Base-by-base conservation (phyloP, 2,888 invertebrate species). In the Aleiodes testaceus region DNA sequence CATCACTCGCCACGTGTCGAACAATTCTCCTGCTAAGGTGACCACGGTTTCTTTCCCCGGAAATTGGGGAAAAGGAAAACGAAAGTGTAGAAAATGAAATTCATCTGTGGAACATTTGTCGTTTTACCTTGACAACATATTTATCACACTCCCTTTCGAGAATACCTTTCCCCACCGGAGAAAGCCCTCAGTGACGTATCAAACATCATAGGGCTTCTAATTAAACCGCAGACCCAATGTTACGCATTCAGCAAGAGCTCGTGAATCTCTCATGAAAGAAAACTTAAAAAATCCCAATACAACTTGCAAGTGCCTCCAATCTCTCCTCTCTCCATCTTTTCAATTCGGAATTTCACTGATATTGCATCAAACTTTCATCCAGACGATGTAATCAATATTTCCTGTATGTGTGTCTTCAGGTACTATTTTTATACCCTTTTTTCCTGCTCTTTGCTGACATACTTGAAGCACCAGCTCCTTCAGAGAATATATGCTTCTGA, bases 171-270 rank as follows among this genome's bases (percentile, higher is more conserved):
- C 42, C 65, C 49, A 22, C 20, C 22, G 6, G 45, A 52, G 52
- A 36, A 64, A 69, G 26, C 69, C 63, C 63, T 63, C 52, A 20
- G 22, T 42, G 44, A 44, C 52, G 44, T 63, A 64, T 64, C 30
- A 36, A 45, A 53, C n/a, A n/a, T 45, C 26, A 45, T 45, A 53
- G 53, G 69, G 64, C 59, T 65, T 70, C 69, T 65, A 64, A 70
- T 70, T 70, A 70, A 70, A 65, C 53, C 52, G 22, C 65, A 36
- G 36, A 53, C 26, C 42, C 53, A 44, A 65, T 45, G 53, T 66
- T 42, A 3, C 16, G 36, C n/a, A 53, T 50, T 18, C 7, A 20
- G 9, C 2, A 11, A 2, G 44, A 49, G 59, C 16, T 36, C 11
- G 36, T 2, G 42, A 42, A 42, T 14, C 42, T 59, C 14, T 30